Evolutionary conservation across 2,113 vertebrate genomes (phyloP), one percentile per base, ranked within the genome.

Genomic region (Cygnus buccinator): DNA sequence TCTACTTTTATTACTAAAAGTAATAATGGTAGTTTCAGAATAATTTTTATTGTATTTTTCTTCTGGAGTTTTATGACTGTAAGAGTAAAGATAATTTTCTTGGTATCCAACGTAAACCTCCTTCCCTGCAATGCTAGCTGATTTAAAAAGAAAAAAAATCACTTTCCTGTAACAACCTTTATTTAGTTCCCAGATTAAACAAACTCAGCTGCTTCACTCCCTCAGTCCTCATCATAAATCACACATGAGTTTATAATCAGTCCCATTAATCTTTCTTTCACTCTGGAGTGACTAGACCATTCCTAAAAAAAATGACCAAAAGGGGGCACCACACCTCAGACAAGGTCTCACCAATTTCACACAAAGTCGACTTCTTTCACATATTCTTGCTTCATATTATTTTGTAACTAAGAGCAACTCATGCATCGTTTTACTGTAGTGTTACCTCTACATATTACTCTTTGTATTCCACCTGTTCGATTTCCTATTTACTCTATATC

Each of bases 111-210:
- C 22, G 11, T 67, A 71, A 75, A 71, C 12, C 33, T 85, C 20
- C 41, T 59, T 22, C 52, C 46, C 25, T 39, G 44, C 48, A 79
- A 84, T 26, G 13, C 12, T 35, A 48, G 26, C 18, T 90, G 20
- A 52, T 61, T 21, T 18, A 85, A n/a, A 15, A 48, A 90, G 83
- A 78, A n/a, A 37, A 82, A 6, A 79, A 83, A 72, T 41, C 14
- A 41, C 19, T 79, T 75, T 78, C 35, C 62, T 80, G 4, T 50
- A 83, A 48, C 18, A 80, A 48, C 13, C 5, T 76, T 54, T 66
- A 44, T 89, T 81, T 89, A 80, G 55, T 95, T 89, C 31, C 21
- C 25, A 81, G 31, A 66, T 59, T 84, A 95, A 93, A 66, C 23
- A 93, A 94, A 84, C 63, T 86, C 55, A 84, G 26, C 14, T 90